Evolutionary conservation across 2,888 invertebrate species (phyloP).

Genomic region (Epirrhoe tristata): DNA sequence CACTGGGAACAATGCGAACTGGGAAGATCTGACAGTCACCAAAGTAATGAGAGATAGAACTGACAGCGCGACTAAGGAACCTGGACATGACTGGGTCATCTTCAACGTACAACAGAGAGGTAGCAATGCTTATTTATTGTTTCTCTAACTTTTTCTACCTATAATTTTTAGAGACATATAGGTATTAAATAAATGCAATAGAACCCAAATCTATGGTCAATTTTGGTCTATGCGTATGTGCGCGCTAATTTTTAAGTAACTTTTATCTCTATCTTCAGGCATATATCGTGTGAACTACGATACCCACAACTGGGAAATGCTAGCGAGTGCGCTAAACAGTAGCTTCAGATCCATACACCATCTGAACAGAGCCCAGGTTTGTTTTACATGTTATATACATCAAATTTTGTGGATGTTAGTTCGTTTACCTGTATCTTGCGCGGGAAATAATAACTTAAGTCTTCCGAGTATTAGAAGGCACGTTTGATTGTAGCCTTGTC

Average conservation of each 20-base stretch:
- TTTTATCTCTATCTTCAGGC: slow-evolving; percentile 67
- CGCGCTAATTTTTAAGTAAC: background rate
- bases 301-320: slow-evolving; percentile 78
- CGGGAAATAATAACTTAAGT: too few relatives aligned
- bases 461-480: too few relatives aligned
- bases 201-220: too few relatives aligned
- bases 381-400: background rate
- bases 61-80: slow-evolving; percentile 51
- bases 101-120: slow-evolving; percentile 87
- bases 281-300: slow-evolving; percentile 90
- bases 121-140: slow-evolving; percentile 42
- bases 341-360: slow-evolving; percentile 80
- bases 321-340: slow-evolving; percentile 72
- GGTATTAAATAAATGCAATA: too few relatives aligned
- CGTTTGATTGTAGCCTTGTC: too few relatives aligned
- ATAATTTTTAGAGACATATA: too few relatives aligned
- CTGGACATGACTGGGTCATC: slow-evolving; percentile 84
- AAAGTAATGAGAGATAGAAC: slow-evolving; percentile 58
- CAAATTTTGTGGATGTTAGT: background rate
- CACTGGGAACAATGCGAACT: slow-evolving; percentile 68
- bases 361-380: slow-evolving; percentile 90
- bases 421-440: too few relatives aligned
- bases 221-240: too few relatives aligned
- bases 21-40: slow-evolving; percentile 58
- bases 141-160: background rate